Evolutionary conservation across 2,113 vertebrate genomes (phyloP).

Genomic region (Semicossyphus pulcher): DNA sequence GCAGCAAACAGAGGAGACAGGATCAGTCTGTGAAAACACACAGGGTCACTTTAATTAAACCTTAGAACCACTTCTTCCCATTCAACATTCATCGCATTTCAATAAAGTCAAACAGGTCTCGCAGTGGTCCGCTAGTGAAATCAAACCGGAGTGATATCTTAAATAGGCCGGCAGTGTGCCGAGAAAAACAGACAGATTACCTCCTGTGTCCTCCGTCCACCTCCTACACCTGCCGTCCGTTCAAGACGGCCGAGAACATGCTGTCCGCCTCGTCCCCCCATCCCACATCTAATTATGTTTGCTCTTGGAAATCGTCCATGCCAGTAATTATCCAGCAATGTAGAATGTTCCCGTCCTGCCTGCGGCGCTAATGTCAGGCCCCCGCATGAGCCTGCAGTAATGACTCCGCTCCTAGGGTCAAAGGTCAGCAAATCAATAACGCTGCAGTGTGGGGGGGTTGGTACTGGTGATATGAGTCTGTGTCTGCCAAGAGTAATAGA

Average conservation of each 20-base stretch:
- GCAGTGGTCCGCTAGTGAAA: slow-evolving; percentile 11
- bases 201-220: slow-evolving; percentile 24
- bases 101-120: neutral
- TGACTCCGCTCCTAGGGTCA: slow-evolving; percentile 69
- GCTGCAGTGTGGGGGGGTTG: slow-evolving; percentile 15
- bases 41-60: slow-evolving; percentile 15
- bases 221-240: slow-evolving; percentile 41
- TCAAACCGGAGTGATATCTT: slow-evolving; percentile 13
- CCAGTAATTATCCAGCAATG: slow-evolving; percentile 72
- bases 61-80: neutral
- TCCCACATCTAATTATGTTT: slow-evolving; percentile 74
- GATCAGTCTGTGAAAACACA: neutral
- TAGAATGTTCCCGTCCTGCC: slow-evolving; percentile 67
- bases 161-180: neutral
- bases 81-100: slow-evolving; percentile 13
- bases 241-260: slow-evolving; percentile 35
- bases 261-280: slow-evolving; percentile 35
- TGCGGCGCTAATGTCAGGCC: slow-evolving; percentile 66
- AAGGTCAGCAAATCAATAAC: slow-evolving; percentile 80
- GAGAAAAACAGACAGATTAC: slow-evolving; percentile 38
- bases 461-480: slow-evolving; percentile 51
- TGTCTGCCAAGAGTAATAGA: slow-evolving; percentile 58
- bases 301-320: slow-evolving; percentile 67
- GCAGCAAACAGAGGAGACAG: neutral
- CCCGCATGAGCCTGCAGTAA: slow-evolving; percentile 72